Conservation (phyloP, 1,140 invertebrate species). For the Trichogramma pretiosum region DNA sequence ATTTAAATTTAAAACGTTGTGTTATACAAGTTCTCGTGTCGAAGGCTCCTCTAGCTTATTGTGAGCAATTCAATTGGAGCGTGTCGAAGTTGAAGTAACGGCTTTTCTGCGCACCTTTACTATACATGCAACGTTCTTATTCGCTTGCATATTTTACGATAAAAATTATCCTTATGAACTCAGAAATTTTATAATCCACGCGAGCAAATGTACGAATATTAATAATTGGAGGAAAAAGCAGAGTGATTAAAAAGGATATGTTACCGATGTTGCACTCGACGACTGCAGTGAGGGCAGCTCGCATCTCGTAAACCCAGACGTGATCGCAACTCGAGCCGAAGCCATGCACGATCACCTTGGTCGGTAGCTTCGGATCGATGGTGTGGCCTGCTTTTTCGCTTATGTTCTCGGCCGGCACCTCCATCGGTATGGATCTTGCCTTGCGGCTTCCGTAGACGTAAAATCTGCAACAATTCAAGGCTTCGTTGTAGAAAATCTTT, state of each 20-base stretch:
- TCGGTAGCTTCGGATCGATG: slow-evolving; percentile 51
- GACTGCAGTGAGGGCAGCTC: slow-evolving; percentile 76
- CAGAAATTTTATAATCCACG: no score
- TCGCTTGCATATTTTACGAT: no score
- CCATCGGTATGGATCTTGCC: slow-evolving; percentile 40
- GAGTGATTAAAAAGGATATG: not conserved
- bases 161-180: no score
- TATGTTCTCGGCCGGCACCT: slow-evolving; percentile 40
- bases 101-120: no score
- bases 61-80: not conserved
- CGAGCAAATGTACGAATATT: not conserved
- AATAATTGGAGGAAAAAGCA: slow-evolving; percentile 6
- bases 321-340: slow-evolving; percentile 84
- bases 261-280: slow-evolving; percentile 43
- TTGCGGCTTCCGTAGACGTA: slow-evolving; percentile 41
- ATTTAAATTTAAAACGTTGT: no score
- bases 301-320: slow-evolving; percentile 90
- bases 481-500: no score
- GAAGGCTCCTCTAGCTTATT: no score
- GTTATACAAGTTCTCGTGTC: no score
- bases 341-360: slow-evolving; percentile 88
- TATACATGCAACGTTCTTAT: no score
- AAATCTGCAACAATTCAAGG: slow-evolving; percentile 32
- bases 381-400: slow-evolving; percentile 41
- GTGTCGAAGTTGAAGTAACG: not conserved